Base-by-base conservation (phyloP, 2,888 invertebrate species). In the Epiperipatus broadwayi region DNA sequence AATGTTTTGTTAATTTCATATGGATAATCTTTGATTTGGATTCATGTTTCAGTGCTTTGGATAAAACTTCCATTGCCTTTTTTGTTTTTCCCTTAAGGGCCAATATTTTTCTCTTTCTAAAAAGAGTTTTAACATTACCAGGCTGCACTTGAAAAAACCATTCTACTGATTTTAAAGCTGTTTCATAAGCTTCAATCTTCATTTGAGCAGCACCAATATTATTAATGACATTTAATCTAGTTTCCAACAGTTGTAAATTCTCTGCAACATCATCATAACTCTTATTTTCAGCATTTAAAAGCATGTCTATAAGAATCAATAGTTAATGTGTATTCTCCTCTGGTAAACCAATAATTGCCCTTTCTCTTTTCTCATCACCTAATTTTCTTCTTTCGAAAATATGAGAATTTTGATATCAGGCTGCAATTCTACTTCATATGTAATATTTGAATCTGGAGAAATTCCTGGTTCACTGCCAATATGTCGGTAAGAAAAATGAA, bases 161-260 rank as follows among this genome's bases (percentile, higher is more conserved):
- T 36, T 79, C 77, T 20, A 87, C 75, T 5, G 83, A 80, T 58
- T 72, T 69, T 18, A 85, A 63, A 4, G 87, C 87, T 7, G 79
- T 75, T 48, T 83, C 81, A 54, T 72, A 81, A 5, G 80, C 77
- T 39, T 78, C 74, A 27, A 79, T 47, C 56, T 83, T 85, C 47
- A 89, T 68, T 61, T 89, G 87, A 10, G 85, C 80, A 44, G 83
- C 81, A 10, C 87, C 85, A 67, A 89, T 71, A 56, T 91, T 91
- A 56, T 89, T 89, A 52, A 78, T 76, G 1, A 84, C 79, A 51
- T 79, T 73, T 37, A 85, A 63, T 45, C 83, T 64, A 52, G 81
- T 79, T 38, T 83, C 80, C 21, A 84, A 54, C 36, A 87, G 59
- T 50, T 74, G 72, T 31, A 77, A 55, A 41, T 71, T 70, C 16